Percentiles rank a stretch among this genome's conserved stretches.
Evolutionary conservation across 53 echinoderm and acorn worm genomes (phyloP).

Genomic region (Holothuria scabra): DNA sequence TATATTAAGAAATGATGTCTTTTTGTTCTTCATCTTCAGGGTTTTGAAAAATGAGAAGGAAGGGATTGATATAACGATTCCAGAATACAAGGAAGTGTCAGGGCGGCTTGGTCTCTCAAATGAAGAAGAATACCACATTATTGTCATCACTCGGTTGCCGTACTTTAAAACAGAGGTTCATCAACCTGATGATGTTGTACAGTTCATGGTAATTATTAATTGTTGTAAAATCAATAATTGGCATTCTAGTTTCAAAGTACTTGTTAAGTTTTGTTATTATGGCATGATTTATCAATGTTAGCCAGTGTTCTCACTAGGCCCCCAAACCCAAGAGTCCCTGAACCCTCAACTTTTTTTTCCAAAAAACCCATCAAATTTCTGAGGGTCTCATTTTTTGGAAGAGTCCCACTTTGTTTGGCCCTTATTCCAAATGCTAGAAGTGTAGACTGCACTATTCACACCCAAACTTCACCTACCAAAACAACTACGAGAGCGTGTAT

Average conservation of each 20-base stretch:
- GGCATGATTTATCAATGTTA: too few species aligned
- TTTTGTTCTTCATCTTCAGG: constrained; percentile 28
- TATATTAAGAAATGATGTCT: too few species aligned
- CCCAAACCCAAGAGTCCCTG: too few species aligned
- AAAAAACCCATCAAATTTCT: too few species aligned
- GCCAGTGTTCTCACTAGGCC: too few species aligned
- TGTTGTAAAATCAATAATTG: not conserved
- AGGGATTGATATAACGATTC: constrained; percentile 87
- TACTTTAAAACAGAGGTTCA: constrained; percentile 80
- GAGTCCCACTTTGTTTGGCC: too few species aligned
- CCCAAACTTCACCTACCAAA: too few species aligned
- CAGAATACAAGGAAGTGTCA: constrained; percentile 76
- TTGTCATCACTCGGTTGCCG: constrained; percentile 76
- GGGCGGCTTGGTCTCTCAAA: constrained; percentile 67
- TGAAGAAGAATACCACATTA: constrained; percentile 85
- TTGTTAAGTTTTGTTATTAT: not conserved
- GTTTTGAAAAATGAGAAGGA: constrained; percentile 83
- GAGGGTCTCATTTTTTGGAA: too few species aligned
- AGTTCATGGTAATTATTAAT: constrained; percentile 83
- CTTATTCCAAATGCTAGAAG: too few species aligned
- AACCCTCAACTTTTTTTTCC: too few species aligned
- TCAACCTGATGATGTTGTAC: constrained; percentile 68
- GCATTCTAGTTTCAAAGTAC: not conserved
- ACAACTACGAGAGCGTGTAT: too few species aligned
- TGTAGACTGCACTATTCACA: too few species aligned